Evolutionary conservation across 2,113 vertebrate species (phyloP).

Genomic region (Cyrtonyx montezumae): DNA sequence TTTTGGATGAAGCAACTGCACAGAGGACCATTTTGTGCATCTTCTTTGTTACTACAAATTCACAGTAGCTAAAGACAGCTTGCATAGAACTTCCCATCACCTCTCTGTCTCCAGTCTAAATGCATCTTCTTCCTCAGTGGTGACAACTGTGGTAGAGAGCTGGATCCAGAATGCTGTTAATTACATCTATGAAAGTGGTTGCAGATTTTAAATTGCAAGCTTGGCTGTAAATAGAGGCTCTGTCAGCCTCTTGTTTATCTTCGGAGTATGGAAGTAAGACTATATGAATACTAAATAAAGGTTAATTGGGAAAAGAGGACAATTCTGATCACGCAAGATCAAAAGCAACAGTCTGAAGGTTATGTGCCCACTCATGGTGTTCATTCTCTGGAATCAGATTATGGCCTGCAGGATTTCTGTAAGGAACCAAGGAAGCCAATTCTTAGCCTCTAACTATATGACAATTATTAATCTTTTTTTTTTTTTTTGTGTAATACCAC

Average conservation of each 20-base stretch:
- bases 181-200: neutral
- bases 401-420: neutral
- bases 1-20: neutral
- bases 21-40: neutral
- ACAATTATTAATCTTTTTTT: neutral
- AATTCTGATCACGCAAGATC: neutral
- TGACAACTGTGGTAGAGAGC: neutral
- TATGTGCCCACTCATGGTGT: neutral
- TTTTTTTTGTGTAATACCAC: neutral
- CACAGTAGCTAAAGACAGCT: neutral
- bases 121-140: neutral
- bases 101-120: neutral
- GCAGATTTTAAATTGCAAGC: conserved; percentile 4
- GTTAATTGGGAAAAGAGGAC: neutral
- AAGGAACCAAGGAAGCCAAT: neutral
- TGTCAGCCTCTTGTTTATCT: conserved; percentile 38
- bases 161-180: neutral
- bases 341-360: neutral
- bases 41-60: neutral
- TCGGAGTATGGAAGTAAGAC: conserved; percentile 2
- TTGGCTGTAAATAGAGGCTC: conserved; percentile 15
- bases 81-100: neutral
- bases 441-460: neutral
- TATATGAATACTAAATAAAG: conserved; percentile 28
- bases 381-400: neutral